Conservation (phyloP, 2,888 invertebrate species). For the Platycheirus albimanus region DNA sequence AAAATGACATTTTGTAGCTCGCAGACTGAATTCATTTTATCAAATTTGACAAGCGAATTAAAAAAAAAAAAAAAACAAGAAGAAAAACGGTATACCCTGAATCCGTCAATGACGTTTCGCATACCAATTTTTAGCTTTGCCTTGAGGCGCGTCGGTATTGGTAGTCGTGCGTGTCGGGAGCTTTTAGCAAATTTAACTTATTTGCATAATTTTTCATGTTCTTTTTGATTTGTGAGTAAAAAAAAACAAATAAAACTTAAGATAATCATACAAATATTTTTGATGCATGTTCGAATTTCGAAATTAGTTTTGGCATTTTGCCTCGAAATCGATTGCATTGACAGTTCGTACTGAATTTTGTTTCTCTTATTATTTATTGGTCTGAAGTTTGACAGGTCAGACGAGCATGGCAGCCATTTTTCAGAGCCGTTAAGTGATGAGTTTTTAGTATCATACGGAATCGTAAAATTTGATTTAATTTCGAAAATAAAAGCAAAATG, state of each 20-base stretch:
- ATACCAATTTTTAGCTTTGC: conserved; percentile 52
- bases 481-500: conserved; percentile 25
- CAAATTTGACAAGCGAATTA: conserved; percentile 54
- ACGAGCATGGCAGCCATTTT: conserved; percentile 29
- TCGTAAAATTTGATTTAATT: conserved; percentile 39
- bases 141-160: not conserved
- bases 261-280: no score
- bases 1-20: conserved; percentile 15
- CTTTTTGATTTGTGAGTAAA: conserved; percentile 11
- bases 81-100: conserved; percentile 47
- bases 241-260: not conserved
- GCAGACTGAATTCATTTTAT: conserved; percentile 52
- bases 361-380: conserved; percentile 51
- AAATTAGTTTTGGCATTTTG: conserved; percentile 67
- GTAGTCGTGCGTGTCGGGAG: not conserved
- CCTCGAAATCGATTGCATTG: conserved; percentile 55
- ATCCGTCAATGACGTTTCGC: conserved; percentile 66
- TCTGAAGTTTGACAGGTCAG: conserved; percentile 47
- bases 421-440: conserved; percentile 12
- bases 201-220: conserved; percentile 49
- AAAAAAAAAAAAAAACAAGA: no score
- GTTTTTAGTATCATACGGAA: conserved; percentile 6
- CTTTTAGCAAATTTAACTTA: conserved; percentile 19
- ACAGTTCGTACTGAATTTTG: conserved; percentile 32
- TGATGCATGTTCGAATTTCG: conserved; percentile 70